phyloP scores from a whole-genome alignment of 1,140 invertebrate genomes.

The Eueides isabella region DNA sequence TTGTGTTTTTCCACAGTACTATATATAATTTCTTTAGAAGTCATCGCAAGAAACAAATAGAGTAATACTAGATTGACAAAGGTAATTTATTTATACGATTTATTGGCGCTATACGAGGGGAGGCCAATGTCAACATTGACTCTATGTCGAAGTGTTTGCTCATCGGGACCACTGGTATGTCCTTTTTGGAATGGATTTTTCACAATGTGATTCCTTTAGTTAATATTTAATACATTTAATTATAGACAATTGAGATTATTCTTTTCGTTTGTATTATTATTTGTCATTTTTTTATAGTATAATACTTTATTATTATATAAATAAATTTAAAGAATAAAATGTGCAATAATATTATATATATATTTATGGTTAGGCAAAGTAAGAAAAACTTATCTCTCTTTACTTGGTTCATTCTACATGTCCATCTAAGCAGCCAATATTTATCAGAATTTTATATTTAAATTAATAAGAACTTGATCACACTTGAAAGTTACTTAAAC shows the following conservation, averaged over 20 bases:
- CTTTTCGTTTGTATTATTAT: too few species aligned
- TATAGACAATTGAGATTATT: not conserved
- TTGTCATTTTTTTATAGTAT: too few species aligned
- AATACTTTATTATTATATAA: too few species aligned
- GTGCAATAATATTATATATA: too few species aligned
- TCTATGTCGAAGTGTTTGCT: constrained; percentile 75
- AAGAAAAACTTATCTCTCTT: too few species aligned
- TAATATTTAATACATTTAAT: not conserved
- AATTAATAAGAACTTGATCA: not conserved
- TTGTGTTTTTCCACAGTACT: not conserved
- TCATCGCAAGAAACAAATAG: constrained; percentile 49
- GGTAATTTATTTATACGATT: constrained; percentile 79
- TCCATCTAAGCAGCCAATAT: not conserved
- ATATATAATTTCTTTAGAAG: not conserved
- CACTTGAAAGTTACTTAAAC: not conserved
- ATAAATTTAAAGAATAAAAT: too few species aligned
- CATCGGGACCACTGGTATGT: constrained; percentile 49
- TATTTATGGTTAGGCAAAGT: too few species aligned
- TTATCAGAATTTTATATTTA: not conserved
- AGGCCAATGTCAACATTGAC: constrained; percentile 71
- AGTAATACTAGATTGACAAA: constrained; percentile 70
- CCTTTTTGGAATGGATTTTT: constrained; percentile 54
- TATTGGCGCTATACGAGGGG: constrained; percentile 59
- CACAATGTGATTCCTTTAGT: constrained; percentile 30
- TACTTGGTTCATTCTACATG: too few species aligned